Percentiles rank a stretch among this genome's conserved stretches.
Conservation (phyloP, 1,140 invertebrate species). For the Mactra quadrangularis region DNA sequence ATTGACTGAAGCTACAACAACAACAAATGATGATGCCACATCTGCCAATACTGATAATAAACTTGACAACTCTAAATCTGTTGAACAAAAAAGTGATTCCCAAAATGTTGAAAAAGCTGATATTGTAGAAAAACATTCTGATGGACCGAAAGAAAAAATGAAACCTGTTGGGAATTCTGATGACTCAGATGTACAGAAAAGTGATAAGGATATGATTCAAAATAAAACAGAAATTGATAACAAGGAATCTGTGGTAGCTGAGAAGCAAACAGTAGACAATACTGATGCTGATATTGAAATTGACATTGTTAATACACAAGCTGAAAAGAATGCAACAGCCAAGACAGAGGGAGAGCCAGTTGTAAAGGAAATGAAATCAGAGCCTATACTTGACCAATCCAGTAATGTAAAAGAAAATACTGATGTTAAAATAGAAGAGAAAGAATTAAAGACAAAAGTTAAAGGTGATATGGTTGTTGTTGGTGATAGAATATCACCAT, state of each 20-base stretch:
- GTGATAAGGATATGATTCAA: background rate
- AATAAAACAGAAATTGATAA: background rate
- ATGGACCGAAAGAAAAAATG: background rate
- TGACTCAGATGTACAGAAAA: background rate
- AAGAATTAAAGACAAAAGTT: slow-evolving; percentile 73
- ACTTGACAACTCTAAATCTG: background rate
- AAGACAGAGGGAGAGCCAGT: background rate
- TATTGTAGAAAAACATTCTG: background rate
- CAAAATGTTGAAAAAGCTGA: background rate
- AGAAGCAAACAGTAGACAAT: background rate
- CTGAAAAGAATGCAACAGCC: background rate
- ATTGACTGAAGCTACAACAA: background rate
- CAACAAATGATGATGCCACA: background rate
- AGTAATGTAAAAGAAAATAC: background rate
- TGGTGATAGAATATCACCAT: slow-evolving; percentile 76
- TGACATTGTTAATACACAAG: background rate
- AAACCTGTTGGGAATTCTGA: background rate
- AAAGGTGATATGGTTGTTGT: slow-evolving; percentile 81
- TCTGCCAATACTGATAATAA: background rate
- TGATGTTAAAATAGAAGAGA: background rate
- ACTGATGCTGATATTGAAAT: background rate
- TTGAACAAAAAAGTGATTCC: background rate
- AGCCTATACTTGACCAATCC: slow-evolving; percentile 1
- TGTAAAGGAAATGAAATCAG: background rate
- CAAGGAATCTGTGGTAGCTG: background rate